Percentiles rank a stretch among this genome's conserved stretches.
phyloP scores from a whole-genome alignment of 2,797 vertebrate genomes.

The Monodelphis domestica region DNA sequence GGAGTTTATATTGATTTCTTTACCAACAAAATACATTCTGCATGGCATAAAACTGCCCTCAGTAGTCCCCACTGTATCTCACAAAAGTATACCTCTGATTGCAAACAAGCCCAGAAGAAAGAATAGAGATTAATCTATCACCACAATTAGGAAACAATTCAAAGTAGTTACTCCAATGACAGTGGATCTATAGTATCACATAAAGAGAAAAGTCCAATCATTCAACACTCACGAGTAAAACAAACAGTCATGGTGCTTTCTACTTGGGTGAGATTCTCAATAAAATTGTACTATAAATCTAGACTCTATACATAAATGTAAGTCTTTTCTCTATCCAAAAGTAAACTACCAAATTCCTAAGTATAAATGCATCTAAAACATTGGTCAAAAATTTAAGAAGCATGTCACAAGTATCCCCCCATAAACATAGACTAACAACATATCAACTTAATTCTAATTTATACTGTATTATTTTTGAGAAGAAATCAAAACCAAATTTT shows the following conservation, averaged over 20 bases:
- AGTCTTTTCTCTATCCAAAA: not conserved
- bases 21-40: slow-evolving; percentile 17
- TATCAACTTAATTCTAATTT: not conserved
- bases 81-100: not conserved
- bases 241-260: not conserved
- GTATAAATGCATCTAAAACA: not conserved
- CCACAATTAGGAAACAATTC: slow-evolving; percentile 12
- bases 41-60: not conserved
- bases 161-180: not conserved
- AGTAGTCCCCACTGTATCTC: not conserved
- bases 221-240: not conserved
- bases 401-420: not conserved
- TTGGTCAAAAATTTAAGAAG: not conserved
- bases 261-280: not conserved
- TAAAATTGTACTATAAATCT: not conserved
- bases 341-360: not conserved
- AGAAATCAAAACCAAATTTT: not conserved
- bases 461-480: not conserved
- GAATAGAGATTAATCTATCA: slow-evolving; percentile 32
- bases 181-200: not conserved
- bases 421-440: not conserved
- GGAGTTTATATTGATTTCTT: slow-evolving; percentile 10
- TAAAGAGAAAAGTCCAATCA: not conserved
- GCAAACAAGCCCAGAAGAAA: not conserved
- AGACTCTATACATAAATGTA: not conserved